A percentile compares a stretch with the other conserved stretches of the same genome.
Conservation (phyloP, 2,113 vertebrate species). For the Pseudolaguvia tuberculata region DNA sequence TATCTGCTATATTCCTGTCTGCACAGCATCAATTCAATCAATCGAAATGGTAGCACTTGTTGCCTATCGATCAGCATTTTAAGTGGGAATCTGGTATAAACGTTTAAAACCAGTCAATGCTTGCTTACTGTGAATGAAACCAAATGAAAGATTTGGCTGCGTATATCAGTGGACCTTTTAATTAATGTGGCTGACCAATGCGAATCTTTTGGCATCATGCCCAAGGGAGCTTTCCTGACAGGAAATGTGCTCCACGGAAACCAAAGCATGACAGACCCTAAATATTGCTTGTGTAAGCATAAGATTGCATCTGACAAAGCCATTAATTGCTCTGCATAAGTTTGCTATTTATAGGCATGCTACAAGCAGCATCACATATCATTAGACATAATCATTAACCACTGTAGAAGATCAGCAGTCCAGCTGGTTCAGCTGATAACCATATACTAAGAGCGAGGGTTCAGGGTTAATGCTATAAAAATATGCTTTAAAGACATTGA, state of each 20-base stretch:
- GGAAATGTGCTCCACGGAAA: conserved; percentile 36
- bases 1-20: conserved; percentile 32
- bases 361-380: conserved; percentile 48
- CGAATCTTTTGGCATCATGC: conserved; percentile 43
- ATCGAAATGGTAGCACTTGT: conserved; percentile 45
- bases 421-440: conserved; percentile 32
- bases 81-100: conserved; percentile 55
- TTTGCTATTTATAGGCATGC: conserved; percentile 46
- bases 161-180: conserved; percentile 46
- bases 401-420: conserved; percentile 34
- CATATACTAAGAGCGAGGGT: conserved; percentile 16
- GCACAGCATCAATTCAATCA: conserved; percentile 44
- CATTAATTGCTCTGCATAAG: conserved; percentile 48
- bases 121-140: conserved; percentile 47
- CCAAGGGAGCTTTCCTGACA: conserved; percentile 42
- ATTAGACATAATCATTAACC: conserved; percentile 43
- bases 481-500: conserved; percentile 36
- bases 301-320: conserved; percentile 50
- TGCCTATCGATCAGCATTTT: conserved; percentile 50
- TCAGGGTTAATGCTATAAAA: conserved; percentile 32
- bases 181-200: conserved; percentile 53
- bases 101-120: conserved; percentile 47
- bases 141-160: conserved; percentile 43
- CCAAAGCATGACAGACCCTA: conserved; percentile 43
- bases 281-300: conserved; percentile 53